Evolutionary conservation across 1,140 invertebrate genomes (phyloP).

Genomic region (Potamilus streckersoni): DNA sequence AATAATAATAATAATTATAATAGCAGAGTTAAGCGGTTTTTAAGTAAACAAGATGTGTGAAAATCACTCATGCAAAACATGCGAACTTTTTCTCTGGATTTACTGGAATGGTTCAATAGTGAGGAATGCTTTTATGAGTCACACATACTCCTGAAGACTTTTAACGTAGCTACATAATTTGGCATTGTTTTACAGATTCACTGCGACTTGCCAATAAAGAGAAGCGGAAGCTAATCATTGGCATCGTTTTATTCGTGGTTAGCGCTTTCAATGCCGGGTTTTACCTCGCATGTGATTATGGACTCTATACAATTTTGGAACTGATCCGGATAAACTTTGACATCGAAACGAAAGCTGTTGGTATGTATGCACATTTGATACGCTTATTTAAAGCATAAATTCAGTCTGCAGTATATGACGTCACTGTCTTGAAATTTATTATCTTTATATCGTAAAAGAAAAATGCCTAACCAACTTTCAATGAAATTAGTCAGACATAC

Average conservation of each 20-base stretch:
- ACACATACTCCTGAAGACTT: too few relatives aligned
- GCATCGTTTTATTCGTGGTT: slow-evolving; percentile 74
- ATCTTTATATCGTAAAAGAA: too few relatives aligned
- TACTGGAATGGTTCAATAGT: too few relatives aligned
- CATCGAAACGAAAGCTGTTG: slow-evolving; percentile 63
- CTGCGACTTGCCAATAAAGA: slow-evolving; percentile 66
- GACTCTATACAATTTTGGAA: slow-evolving; percentile 79
- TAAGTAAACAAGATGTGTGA: too few relatives aligned
- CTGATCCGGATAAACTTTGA: slow-evolving; percentile 77
- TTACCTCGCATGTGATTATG: slow-evolving; percentile 80
- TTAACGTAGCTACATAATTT: too few relatives aligned
- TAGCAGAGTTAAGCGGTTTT: too few relatives aligned
- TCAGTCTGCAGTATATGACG: too few relatives aligned
- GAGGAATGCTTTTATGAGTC: too few relatives aligned
- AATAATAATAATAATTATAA: too few relatives aligned
- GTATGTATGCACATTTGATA: slow-evolving; percentile 19
- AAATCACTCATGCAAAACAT: too few relatives aligned
- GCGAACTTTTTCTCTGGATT: too few relatives aligned
- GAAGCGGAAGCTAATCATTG: slow-evolving; percentile 72
- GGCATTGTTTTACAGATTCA: slow-evolving; percentile 3
- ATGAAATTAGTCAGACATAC: neutral
- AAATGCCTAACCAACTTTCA: neutral
- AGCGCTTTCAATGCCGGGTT: slow-evolving; percentile 77
- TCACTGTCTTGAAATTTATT: too few relatives aligned
- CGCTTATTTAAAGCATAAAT: neutral